Percentiles rank a stretch among this genome's conserved stretches.
These are phyloP conservation scores for Heliconius hermathena DNA, from an alignment of 1,140 invertebrate species.

Conservation along the genomic window DNA sequence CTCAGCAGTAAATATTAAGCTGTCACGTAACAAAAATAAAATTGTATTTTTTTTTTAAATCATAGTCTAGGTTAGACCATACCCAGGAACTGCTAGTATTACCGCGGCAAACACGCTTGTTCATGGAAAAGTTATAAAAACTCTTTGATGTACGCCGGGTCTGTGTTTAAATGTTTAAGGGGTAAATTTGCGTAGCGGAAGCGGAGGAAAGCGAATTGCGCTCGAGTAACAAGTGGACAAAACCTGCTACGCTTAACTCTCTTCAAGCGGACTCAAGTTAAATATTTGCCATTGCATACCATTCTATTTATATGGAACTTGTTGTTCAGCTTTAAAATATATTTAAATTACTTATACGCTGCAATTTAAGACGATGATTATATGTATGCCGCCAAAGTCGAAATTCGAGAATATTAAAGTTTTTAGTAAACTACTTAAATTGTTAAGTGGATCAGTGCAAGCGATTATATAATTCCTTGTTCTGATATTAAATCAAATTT, in stretches of 20 bases:
- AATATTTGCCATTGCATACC: neutral
- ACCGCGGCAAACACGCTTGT: slow-evolving; percentile 26
- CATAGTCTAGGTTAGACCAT: slow-evolving; percentile 23
- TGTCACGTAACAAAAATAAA: slow-evolving; percentile 38
- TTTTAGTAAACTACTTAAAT: too few relatives aligned
- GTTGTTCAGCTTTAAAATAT: neutral
- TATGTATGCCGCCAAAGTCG: too few relatives aligned
- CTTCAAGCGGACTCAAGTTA: neutral
- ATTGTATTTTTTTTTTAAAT: slow-evolving; percentile 24
- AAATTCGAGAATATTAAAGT: too few relatives aligned
- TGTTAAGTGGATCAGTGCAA: too few relatives aligned
- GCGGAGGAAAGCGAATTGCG: slow-evolving; percentile 21
- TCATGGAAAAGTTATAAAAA: slow-evolving; percentile 38
- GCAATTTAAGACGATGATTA: neutral
- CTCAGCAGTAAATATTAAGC: slow-evolving; percentile 31
- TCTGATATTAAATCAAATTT: too few relatives aligned
- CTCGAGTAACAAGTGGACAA: slow-evolving; percentile 21
- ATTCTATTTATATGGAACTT: neutral
- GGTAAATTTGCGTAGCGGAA: slow-evolving; percentile 38
- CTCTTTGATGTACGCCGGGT: slow-evolving; percentile 33
- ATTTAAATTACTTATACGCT: neutral
- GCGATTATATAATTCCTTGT: too few relatives aligned
- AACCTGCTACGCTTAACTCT: slow-evolving; percentile 29
- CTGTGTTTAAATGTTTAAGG: slow-evolving; percentile 32
- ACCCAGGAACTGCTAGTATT: slow-evolving; percentile 25